Evolutionary conservation across 2,888 invertebrate species (phyloP), one percentile per base, ranked within the genome.

Genomic region (Acanthosoma haemorrhoidale): DNA sequence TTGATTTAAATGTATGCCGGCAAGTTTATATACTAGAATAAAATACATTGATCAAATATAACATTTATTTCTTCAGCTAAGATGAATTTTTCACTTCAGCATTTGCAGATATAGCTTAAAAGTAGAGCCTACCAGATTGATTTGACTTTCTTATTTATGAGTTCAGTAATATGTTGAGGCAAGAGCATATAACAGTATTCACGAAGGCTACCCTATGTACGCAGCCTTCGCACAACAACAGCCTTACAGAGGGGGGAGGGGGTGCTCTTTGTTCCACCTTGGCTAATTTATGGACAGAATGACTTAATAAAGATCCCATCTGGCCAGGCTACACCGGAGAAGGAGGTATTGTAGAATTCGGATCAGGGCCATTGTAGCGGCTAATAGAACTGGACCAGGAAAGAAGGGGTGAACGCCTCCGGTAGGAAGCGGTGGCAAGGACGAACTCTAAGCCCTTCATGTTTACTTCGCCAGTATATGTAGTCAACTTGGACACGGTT

Each of bases 321-420:
- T 25, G 51, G 29, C n/a, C 51, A n/a, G 13, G n/a, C n/a, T n/a
- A 25, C 25, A 25, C 25, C 51, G 25, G 6, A 25, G 51, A 25
- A 51, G 51, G 51, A n/a, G 43, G 3, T 51, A 51, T 51, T 51
- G 51, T 51, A 51, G 51, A 51, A 51, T 51, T 51, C 51, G 51
- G 51, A 51, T 51, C 51, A 51, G 51, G 51, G 51, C 29, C 51
- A 25, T 11, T 11, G 3, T 21, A 21, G 2, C 11, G 43, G 43
- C 8, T 41, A 8, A 1, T 5, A 18, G 4, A 21, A 4, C 43
- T 13, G 21, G 18, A 43, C 51, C 51, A 51, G 51, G 51, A 51
- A 51, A 51, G 51, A 51, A 51, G 51, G 25, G 51, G 51, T 51
- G 21, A 51, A 51, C 25, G 51, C 51, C 25, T 51, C 25, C n/a